Evolutionary conservation across 1,140 invertebrate species (phyloP).

Genomic region (Listronotus oregonensis): DNA sequence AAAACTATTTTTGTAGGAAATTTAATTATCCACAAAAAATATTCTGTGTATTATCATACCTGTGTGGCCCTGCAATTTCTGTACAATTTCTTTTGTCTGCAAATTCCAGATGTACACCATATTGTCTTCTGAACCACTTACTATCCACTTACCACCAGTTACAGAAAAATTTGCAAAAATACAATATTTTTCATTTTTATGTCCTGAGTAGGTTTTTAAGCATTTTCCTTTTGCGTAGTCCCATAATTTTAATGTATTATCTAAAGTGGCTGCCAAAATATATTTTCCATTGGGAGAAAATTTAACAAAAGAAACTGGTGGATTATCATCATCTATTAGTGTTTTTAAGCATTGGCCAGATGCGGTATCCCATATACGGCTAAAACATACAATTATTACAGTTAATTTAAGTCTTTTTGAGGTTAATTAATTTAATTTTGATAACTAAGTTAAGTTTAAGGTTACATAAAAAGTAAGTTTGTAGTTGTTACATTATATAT

Average conservation of each 20-base stretch:
- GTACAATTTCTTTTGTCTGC: slow-evolving; percentile 98
- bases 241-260: slow-evolving; percentile 98
- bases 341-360: slow-evolving; percentile 99
- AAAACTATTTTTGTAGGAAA: too few species aligned
- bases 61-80: slow-evolving; percentile 94
- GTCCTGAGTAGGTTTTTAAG: slow-evolving; percentile 96
- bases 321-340: slow-evolving; percentile 96
- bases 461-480: too few species aligned
- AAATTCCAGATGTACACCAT: slow-evolving; percentile 99
- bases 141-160: slow-evolving; percentile 99
- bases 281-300: slow-evolving; percentile 99
- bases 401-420: too few species aligned
- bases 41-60: too few species aligned
- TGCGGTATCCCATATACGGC: slow-evolving; percentile 99
- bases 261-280: slow-evolving; percentile 95
- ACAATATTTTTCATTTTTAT: slow-evolving; percentile 99
- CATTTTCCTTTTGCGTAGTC: slow-evolving; percentile 98
- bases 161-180: slow-evolving; percentile 99
- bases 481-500: too few species aligned
- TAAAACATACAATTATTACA: too few species aligned
- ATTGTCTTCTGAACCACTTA: slow-evolving; percentile 99
- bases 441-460: too few species aligned
- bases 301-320: slow-evolving; percentile 99
- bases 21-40: too few species aligned
- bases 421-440: too few species aligned